Conservation (phyloP, 92 coral and sea anemone genomes). For the Paramuricea clavata region DNA sequence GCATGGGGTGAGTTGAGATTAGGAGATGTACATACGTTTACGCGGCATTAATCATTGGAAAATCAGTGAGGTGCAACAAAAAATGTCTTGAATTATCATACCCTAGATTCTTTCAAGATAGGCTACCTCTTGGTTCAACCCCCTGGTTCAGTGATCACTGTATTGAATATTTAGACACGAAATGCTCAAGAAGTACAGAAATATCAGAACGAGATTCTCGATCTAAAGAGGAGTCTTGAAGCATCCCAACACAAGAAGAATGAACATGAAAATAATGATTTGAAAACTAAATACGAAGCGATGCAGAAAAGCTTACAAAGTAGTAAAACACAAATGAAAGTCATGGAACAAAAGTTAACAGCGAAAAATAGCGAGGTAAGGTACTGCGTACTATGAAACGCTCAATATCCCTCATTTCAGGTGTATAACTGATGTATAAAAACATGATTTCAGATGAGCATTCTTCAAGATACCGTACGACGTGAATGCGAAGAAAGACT, state of each 20-base stretch:
- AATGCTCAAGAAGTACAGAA: constrained; percentile 30
- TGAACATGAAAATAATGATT: not conserved
- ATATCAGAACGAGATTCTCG: constrained; percentile 62
- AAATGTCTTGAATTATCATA: too few species aligned
- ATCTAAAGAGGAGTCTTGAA: constrained; percentile 75
- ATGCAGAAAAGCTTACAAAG: constrained; percentile 51
- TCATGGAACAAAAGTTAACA: constrained; percentile 72
- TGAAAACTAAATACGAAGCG: not conserved
- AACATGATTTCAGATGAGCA: constrained; percentile 55
- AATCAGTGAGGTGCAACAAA: too few species aligned
- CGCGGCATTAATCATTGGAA: too few species aligned
- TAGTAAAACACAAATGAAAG: constrained; percentile 66
- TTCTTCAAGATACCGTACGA: constrained; percentile 96
- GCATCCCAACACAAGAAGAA: constrained; percentile 63
- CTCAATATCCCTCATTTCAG: not conserved
- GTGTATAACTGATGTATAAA: not conserved
- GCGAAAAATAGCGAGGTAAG: constrained; percentile 81
- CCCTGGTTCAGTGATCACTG: too few species aligned
- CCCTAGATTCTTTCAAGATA: too few species aligned
- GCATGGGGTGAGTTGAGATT: too few species aligned
- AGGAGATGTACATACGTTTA: too few species aligned
- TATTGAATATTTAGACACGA: constrained; percentile 12
- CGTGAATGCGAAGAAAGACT: constrained; percentile 98
- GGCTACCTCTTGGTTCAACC: too few species aligned
- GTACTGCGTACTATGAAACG: not conserved